These are phyloP conservation scores for Microcebus tavaratra DNA, from an alignment of 2,113 vertebrate species.

Conservation along the genomic window DNA sequence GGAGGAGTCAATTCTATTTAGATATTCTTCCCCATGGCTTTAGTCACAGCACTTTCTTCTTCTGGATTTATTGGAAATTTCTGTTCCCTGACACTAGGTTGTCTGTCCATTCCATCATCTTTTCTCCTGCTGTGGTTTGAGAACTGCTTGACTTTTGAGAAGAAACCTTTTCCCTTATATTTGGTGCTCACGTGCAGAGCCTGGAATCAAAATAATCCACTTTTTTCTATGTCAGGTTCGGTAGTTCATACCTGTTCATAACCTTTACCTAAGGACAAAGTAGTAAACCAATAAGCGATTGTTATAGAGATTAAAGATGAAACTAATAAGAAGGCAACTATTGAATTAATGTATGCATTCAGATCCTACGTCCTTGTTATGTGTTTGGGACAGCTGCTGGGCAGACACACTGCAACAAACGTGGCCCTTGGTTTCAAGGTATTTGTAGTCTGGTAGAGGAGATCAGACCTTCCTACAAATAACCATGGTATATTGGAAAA, in stretches of 20 bases:
- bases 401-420: neutral
- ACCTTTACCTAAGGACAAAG: neutral
- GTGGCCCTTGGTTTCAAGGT: neutral
- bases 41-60: neutral
- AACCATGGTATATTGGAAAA: neutral
- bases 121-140: neutral
- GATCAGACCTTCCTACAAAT: neutral
- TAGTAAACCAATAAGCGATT: neutral
- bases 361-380: neutral
- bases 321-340: neutral
- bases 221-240: neutral
- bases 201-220: neutral
- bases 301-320: neutral
- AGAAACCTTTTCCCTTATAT: neutral
- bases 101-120: neutral
- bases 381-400: neutral
- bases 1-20: neutral
- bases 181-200: neutral
- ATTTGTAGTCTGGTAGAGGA: neutral
- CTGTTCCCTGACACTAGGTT: neutral
- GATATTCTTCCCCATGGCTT: neutral
- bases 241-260: neutral
- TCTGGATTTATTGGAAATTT: neutral
- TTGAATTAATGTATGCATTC: neutral
- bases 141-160: neutral